A percentile compares a stretch with the other conserved stretches of the same genome.
These are phyloP conservation scores for Drosophila ustulata DNA, from an alignment of 2,888 invertebrate species.

Conservation along the genomic window DNA sequence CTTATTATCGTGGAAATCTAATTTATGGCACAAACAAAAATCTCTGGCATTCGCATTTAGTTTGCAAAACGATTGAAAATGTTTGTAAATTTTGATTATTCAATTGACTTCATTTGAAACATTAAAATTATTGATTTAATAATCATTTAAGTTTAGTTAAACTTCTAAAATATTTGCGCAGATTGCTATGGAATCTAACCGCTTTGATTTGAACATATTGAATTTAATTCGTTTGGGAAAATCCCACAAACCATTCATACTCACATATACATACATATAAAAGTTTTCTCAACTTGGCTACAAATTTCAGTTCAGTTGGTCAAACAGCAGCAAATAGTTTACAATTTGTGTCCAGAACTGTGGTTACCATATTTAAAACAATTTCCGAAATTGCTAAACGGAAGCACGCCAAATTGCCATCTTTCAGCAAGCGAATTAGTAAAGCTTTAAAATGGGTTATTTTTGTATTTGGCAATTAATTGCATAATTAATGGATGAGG, in stretches of 20 bases:
- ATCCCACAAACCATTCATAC: neutral
- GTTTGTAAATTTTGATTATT: neutral
- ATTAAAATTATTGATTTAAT: neutral
- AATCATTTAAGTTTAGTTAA: neutral
- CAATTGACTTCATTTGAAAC: conserved; percentile 5
- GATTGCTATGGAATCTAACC: neutral
- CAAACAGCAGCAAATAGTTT: conserved; percentile 45
- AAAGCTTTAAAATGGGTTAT: conserved; percentile 18
- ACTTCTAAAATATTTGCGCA: neutral
- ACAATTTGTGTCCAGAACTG: conserved; percentile 14
- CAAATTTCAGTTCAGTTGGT: conserved; percentile 31
- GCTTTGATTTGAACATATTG: neutral
- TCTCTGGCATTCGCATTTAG: conserved; percentile 4
- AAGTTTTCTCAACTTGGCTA: conserved; percentile 44
- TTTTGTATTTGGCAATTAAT: conserved; percentile 33
- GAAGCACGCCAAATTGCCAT: conserved; percentile 2
- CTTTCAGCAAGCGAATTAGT: conserved; percentile 1
- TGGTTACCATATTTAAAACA: conserved; percentile 16
- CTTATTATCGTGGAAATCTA: conserved; percentile 2
- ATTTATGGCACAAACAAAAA: conserved; percentile 20
- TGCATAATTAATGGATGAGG: conserved; percentile 37
- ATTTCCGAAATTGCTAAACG: conserved; percentile 6
- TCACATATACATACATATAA: neutral
- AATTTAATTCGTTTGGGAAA: conserved; percentile 8
- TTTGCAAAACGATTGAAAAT: conserved; percentile 7